Percentiles rank a stretch among this genome's conserved stretches.
phyloP scores from a whole-genome alignment of 1,140 invertebrate genomes.

The Akabosia matsudoensis region DNA sequence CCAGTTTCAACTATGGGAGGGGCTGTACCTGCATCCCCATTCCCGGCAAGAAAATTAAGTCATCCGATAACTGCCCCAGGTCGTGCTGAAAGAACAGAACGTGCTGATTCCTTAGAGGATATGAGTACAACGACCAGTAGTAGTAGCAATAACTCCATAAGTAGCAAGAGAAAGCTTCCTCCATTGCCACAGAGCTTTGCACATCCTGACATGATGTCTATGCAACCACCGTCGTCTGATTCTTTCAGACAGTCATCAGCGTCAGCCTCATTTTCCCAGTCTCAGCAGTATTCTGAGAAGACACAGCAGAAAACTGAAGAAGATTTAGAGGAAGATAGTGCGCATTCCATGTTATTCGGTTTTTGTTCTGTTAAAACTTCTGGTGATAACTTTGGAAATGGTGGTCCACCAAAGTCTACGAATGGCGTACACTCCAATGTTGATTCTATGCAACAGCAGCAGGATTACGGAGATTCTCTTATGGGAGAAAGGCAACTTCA shows the following conservation, averaged over 20 bases:
- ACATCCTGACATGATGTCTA: constrained; percentile 9
- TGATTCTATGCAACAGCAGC: neutral
- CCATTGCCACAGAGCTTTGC: constrained; percentile 36
- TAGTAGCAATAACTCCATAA: constrained; percentile 18
- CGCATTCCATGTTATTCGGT: constrained; percentile 2
- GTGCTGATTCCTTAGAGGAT: constrained; percentile 34
- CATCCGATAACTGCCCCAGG: neutral
- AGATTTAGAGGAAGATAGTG: constrained; percentile 2
- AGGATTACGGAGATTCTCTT: neutral
- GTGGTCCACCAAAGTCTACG: neutral
- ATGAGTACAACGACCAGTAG: constrained; percentile 25
- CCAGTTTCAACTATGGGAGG: neutral
- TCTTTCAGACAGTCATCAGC: neutral
- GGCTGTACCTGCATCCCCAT: constrained; percentile 44
- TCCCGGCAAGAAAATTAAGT: constrained; percentile 31
- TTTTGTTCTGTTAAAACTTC: constrained; percentile 11
- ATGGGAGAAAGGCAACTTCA: neutral
- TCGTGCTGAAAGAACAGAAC: constrained; percentile 27
- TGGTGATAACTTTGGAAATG: constrained; percentile 1
- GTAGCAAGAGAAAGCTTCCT: constrained; percentile 40
- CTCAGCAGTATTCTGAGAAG: neutral
- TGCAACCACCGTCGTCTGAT: neutral
- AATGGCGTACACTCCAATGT: neutral
- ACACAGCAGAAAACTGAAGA: neutral
- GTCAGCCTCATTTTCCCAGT: neutral